Evolutionary conservation across 2,113 vertebrate species (phyloP).

Genomic region (Calyptommatus sinebrachiatus): DNA sequence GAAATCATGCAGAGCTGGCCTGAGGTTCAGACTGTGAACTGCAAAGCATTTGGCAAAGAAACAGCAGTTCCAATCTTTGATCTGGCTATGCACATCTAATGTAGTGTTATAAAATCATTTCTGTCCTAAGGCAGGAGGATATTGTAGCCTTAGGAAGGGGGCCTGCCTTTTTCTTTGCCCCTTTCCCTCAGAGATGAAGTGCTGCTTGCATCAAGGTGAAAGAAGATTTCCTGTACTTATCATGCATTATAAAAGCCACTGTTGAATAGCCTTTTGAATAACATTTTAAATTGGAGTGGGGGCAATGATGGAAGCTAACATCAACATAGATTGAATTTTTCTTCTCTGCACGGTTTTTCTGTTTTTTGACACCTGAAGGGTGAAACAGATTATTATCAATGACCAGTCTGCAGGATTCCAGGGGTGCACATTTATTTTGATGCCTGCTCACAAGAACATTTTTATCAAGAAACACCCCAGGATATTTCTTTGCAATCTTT

Average conservation of each 20-base stretch:
- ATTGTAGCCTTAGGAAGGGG: slow-evolving; percentile 15
- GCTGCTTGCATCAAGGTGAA: slow-evolving; percentile 18
- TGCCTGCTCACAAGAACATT: neutral
- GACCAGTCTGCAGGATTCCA: neutral
- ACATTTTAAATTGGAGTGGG: neutral
- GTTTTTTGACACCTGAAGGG: neutral
- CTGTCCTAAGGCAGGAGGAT: slow-evolving; percentile 16
- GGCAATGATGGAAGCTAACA: neutral
- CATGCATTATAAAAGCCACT: neutral
- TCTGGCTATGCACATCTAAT: slow-evolving; percentile 6
- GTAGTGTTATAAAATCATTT: slow-evolving; percentile 18
- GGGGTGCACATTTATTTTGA: neutral
- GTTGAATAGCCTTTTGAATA: neutral
- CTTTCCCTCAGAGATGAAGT: slow-evolving; percentile 4
- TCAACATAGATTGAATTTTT: neutral
- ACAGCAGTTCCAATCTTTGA: slow-evolving; percentile 5
- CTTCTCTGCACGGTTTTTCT: neutral
- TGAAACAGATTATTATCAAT: neutral
- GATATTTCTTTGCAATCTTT: neutral
- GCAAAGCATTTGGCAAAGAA: slow-evolving; percentile 17
- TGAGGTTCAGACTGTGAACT: neutral
- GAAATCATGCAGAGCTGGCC: slow-evolving; percentile 2
- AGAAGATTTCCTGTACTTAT: slow-evolving; percentile 7
- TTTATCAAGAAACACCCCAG: neutral
- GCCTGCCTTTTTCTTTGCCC: neutral